A percentile compares a stretch with the other conserved stretches of the same genome.
Evolutionary conservation across 2,888 invertebrate genomes (phyloP).

Genomic region (Rosalia funebris): DNA sequence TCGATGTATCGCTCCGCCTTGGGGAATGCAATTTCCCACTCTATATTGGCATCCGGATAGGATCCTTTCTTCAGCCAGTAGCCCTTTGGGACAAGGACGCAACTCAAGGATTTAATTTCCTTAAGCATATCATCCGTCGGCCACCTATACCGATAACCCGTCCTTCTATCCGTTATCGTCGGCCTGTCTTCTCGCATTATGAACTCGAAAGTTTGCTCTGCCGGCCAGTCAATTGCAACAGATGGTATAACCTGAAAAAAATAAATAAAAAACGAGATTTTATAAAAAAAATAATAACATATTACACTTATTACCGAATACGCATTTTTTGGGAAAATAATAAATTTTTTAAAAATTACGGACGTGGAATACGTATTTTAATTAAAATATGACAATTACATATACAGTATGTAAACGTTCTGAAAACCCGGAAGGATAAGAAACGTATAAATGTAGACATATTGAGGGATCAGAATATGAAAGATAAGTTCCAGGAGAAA

Average conservation of each 20-base stretch:
- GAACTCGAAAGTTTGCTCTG: slow-evolving; percentile 78
- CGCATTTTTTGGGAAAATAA: too few relatives aligned
- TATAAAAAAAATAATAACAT: too few relatives aligned
- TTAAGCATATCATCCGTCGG: slow-evolving; percentile 75
- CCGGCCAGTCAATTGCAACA: slow-evolving; percentile 77
- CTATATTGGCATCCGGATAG: slow-evolving; percentile 65
- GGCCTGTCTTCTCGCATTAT: slow-evolving; percentile 68
- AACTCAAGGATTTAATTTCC: slow-evolving; percentile 74
- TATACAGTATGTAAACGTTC: too few relatives aligned
- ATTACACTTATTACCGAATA: too few relatives aligned
- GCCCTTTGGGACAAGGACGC: slow-evolving; percentile 77
- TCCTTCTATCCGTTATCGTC: slow-evolving; percentile 51
- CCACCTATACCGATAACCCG: slow-evolving; percentile 71
- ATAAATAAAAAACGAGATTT: too few relatives aligned
- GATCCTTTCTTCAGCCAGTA: slow-evolving; percentile 71
- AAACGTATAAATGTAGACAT: too few relatives aligned
- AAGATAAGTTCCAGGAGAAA: too few relatives aligned
- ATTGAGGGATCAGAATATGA: too few relatives aligned
- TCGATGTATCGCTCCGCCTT: slow-evolving; percentile 81
- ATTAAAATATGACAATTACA: too few relatives aligned
- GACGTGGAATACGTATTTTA: too few relatives aligned
- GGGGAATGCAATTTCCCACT: slow-evolving; percentile 84
- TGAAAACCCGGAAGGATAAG: too few relatives aligned
- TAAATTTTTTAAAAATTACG: too few relatives aligned
- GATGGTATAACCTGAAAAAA: slow-evolving; percentile 72